Base-by-base conservation (phyloP, 2,888 invertebrate genomes). In the Mythimna ferrago region DNA sequence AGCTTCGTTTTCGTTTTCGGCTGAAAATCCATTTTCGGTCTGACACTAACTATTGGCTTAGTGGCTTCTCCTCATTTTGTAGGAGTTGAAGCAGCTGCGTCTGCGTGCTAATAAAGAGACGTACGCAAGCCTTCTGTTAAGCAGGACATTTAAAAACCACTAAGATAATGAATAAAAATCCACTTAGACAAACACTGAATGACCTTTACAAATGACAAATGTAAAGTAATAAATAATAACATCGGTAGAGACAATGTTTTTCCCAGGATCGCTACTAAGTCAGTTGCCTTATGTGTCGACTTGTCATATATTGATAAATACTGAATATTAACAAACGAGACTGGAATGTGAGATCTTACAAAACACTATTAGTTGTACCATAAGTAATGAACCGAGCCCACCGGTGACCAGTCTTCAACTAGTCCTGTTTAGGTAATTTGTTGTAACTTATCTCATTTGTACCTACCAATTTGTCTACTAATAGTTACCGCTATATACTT, bases 341-440 rank as follows among this genome's bases (percentile, higher is more conserved):
- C 80, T 51, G 71, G 80, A 80, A 80, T 76, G 76, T 70, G 51
- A 76, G 76, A 67, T 35, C 66, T 80, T 79, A 76, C 80, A 76
- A 71, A 80, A 80, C 65, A 76, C n/a, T 75, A 48, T 44, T n/a
- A 61, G 32, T 57, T 80, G 64, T 61, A 56, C 70, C 26, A 65
- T 80, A 76, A 76, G 66, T 66, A 64, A 76, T 56, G 51, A 57
- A 66, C 54, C 56, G 21, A 66, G 38, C 70, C 63, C n/a, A 57
- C 26, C 11, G 48, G 56, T 3, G 48, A 48, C 48, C 16, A 16
- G 48, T 48, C 48, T 48, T 48, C 48, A 64, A 73, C 64, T 44
- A 68, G 68, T 44, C 38, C 74, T 38, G 61, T 32, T 53, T 51
- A 71, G 61, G 62, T 57, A 77, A 77, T 65, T 11, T 56, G 35